phyloP scores from a whole-genome alignment of 2,888 invertebrate genomes.

The Bhutanitis thaidina region DNA sequence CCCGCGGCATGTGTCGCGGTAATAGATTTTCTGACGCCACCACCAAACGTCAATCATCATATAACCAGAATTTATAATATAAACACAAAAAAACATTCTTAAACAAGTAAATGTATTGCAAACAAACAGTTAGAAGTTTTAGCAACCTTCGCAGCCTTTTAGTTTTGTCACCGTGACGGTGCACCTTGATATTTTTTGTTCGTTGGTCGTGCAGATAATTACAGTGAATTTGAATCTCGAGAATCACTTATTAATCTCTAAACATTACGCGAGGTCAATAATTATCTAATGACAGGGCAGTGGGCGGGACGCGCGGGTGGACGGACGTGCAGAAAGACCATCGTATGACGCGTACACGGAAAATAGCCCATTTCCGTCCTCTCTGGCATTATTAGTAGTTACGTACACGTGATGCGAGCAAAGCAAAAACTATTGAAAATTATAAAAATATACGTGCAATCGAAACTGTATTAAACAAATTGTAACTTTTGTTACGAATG shows the following conservation, averaged over 20 bases:
- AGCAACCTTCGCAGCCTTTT: slow-evolving; percentile 3
- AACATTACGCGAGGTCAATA: slow-evolving; percentile 31
- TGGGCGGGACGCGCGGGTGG: slow-evolving; percentile 31
- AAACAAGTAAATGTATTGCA: too few relatives aligned
- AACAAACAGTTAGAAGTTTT: too few relatives aligned
- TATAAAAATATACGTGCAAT: slow-evolving; percentile 7
- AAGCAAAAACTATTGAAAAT: slow-evolving; percentile 14
- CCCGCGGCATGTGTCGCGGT: too few relatives aligned
- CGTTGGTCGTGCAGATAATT: slow-evolving; percentile 1
- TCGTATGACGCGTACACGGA: slow-evolving; percentile 53
- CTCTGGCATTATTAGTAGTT: slow-evolving; percentile 23
- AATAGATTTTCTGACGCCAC: too few relatives aligned
- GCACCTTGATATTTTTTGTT: slow-evolving; percentile 14
- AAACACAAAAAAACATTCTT: too few relatives aligned
- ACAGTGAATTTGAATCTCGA: slow-evolving; percentile 10
- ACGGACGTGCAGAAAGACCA: slow-evolving; percentile 42
- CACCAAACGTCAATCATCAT: too few relatives aligned
- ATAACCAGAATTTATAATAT: too few relatives aligned
- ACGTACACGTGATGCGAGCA: slow-evolving; percentile 22
- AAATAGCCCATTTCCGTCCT: slow-evolving; percentile 63
- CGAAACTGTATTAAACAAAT: slow-evolving; percentile 3
- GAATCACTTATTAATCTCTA: slow-evolving; percentile 8
- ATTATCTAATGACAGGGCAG: slow-evolving; percentile 43
- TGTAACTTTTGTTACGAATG: neutral
- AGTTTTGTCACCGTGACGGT: slow-evolving; percentile 6